Percentiles rank a stretch among this genome's conserved stretches.
Evolutionary conservation across 2,797 vertebrate species (phyloP).

Genomic region (Falco naumanni): DNA sequence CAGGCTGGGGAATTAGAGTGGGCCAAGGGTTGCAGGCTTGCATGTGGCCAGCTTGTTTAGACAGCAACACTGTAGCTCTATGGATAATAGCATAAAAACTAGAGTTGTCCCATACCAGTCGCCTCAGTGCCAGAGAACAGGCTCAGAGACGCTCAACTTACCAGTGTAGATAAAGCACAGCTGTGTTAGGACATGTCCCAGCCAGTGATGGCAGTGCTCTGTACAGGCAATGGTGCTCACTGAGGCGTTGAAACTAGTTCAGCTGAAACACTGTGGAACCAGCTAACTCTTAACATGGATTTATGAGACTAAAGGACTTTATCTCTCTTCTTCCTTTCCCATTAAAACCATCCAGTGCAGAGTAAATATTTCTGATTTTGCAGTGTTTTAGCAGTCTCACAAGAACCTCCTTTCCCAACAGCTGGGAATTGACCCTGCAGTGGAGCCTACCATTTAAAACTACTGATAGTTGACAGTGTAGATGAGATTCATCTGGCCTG

Average conservation of each 20-base stretch:
- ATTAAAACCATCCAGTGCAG: neutral
- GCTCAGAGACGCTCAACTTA: neutral
- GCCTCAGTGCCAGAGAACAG: neutral
- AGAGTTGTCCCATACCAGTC: neutral
- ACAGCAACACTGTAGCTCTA: neutral
- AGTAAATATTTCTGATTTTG: neutral
- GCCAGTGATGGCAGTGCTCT: neutral
- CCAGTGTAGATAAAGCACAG: neutral
- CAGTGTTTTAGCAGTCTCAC: neutral
- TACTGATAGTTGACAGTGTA: neutral
- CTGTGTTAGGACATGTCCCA: neutral
- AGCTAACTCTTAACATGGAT: neutral
- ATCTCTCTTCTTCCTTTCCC: neutral
- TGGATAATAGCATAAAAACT: neutral
- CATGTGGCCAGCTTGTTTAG: neutral
- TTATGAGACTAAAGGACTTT: neutral
- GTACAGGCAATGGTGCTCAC: neutral
- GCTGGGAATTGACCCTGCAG: neutral
- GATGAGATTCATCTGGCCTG: neutral
- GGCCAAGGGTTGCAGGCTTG: neutral
- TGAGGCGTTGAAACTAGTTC: conserved; percentile 3
- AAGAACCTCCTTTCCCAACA: neutral
- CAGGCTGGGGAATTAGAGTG: neutral
- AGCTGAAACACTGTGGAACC: neutral
- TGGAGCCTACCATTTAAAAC: neutral